Base-by-base conservation (phyloP, 2,888 invertebrate species). In the Apodemia mormo region DNA sequence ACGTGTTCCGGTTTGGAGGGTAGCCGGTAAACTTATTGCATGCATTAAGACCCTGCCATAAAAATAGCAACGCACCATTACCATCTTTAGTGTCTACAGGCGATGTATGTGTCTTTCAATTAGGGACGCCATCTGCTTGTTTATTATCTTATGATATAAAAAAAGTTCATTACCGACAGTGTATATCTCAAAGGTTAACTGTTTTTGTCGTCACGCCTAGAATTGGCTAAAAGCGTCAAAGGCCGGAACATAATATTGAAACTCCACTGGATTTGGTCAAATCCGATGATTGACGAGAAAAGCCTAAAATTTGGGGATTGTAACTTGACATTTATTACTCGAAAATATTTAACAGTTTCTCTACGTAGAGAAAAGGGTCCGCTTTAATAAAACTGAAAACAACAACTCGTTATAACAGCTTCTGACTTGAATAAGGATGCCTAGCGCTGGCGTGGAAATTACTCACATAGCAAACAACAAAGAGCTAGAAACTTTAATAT, bases 401-500 rank as follows among this genome's bases (percentile, higher is more conserved):
- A 45, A 45, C 45, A 45, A 45, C 45, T 45, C 29, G 58, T 58
- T 29, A 58, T 29, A 22, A 58, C 30, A 58, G 30, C 58, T 58
- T 30, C 58, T 58, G 58, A 58, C 30, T 58, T 29, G 58, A 58
- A 58, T 30, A 29, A 58, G 58, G 58, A 58, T 58, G 58, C 58
- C 45, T 58, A 29, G 29, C 58, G 58, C 29, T 29, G 45, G 45
- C 45, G 45, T 45, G 29, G 58, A 58, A 58, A 58, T 58, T 58
- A 58, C 58, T 58, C 58, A 61, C 58, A 30, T 61, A 61, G 58
- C 58, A 61, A 61, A 61, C 58, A 61, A 61, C 58, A 61, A 61
- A 61, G 58, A 30, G 58, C 58, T 61, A 61, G 33, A 61, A 61
- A 61, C 58, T 61, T 61, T 61, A 61, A 61, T 61, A 61, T 61